Conservation (phyloP, 2,797 vertebrate genomes). For the Sebastes elongatus region DNA sequence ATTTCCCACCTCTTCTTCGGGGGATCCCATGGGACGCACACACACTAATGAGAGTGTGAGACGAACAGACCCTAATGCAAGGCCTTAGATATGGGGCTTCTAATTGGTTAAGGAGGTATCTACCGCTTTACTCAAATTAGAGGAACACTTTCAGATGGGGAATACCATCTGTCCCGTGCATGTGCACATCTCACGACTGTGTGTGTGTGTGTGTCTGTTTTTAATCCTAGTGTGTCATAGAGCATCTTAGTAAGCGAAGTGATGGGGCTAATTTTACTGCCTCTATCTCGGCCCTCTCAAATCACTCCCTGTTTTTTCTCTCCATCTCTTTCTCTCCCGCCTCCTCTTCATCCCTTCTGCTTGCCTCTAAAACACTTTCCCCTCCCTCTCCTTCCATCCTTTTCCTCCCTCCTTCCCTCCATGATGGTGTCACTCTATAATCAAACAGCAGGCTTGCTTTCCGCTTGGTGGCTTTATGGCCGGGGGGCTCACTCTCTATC, state of each 20-base stretch:
- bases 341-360: slow-evolving; percentile 39
- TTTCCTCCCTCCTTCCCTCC: slow-evolving; percentile 42
- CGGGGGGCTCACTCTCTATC: slow-evolving; percentile 73
- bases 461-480: slow-evolving; percentile 88
- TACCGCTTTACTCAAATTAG: slow-evolving; percentile 75
- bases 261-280: slow-evolving; percentile 76
- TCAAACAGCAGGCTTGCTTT: slow-evolving; percentile 89
- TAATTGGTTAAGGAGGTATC: slow-evolving; percentile 80
- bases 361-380: slow-evolving; percentile 45
- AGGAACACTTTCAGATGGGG: slow-evolving; percentile 58
- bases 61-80: slow-evolving; percentile 22
- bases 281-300: slow-evolving; percentile 57
- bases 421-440: slow-evolving; percentile 82
- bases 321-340: slow-evolving; percentile 14
- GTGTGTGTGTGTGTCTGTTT: slow-evolving; percentile 33
- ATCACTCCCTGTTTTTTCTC: slow-evolving; percentile 34
- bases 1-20: slow-evolving; percentile 36
- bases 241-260: slow-evolving; percentile 60
- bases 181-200: slow-evolving; percentile 17
- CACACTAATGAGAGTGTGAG: slow-evolving; percentile 31
- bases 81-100: slow-evolving; percentile 47
- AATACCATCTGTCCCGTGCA: slow-evolving; percentile 68
- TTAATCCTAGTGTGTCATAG: slow-evolving; percentile 64
- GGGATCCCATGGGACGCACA: slow-evolving; percentile 30
- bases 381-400: slow-evolving; percentile 44